These are phyloP conservation scores for Macrosteles quadrilineatus DNA, from an alignment of 1,140 invertebrate genomes.

Conservation along the genomic window DNA sequence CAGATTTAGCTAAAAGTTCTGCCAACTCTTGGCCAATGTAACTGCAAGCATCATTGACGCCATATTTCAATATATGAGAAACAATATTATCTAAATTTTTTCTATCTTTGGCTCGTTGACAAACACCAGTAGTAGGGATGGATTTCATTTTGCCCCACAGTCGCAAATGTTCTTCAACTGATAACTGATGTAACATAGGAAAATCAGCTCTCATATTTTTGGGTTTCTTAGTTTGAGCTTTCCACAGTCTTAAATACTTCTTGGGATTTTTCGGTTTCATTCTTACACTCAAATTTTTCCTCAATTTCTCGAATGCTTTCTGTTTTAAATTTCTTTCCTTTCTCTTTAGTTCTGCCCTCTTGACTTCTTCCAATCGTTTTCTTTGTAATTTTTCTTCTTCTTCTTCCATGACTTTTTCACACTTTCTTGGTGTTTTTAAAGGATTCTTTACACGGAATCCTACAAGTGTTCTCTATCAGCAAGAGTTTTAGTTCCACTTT, in stretches of 20 bases:
- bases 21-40: constrained; percentile 23
- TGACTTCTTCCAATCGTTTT: constrained; percentile 41
- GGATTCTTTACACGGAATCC: too few species aligned
- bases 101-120: constrained; percentile 24
- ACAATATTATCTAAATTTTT: constrained; percentile 28
- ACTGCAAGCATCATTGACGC: constrained; percentile 24
- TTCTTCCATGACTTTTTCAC: constrained; percentile 47
- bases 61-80: constrained; percentile 25
- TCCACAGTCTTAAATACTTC: constrained; percentile 37
- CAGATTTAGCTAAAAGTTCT: constrained; percentile 13
- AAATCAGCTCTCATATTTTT: constrained; percentile 27
- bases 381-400: constrained; percentile 48
- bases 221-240: constrained; percentile 34
- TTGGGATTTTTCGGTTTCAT: constrained; percentile 30
- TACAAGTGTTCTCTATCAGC: too few species aligned
- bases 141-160: constrained; percentile 30
- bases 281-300: constrained; percentile 35
- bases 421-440: constrained; percentile 30
- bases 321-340: not conserved
- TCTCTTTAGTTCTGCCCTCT: not conserved
- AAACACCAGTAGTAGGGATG: not conserved
- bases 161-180: constrained; percentile 32
- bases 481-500: too few species aligned
- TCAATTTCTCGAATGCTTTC: constrained; percentile 29
- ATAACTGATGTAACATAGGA: constrained; percentile 16